Percentiles rank a stretch among this genome's conserved stretches.
These are phyloP conservation scores for Antrozous pallidus DNA, from an alignment of 2,797 vertebrate species.

Conservation along the genomic window DNA sequence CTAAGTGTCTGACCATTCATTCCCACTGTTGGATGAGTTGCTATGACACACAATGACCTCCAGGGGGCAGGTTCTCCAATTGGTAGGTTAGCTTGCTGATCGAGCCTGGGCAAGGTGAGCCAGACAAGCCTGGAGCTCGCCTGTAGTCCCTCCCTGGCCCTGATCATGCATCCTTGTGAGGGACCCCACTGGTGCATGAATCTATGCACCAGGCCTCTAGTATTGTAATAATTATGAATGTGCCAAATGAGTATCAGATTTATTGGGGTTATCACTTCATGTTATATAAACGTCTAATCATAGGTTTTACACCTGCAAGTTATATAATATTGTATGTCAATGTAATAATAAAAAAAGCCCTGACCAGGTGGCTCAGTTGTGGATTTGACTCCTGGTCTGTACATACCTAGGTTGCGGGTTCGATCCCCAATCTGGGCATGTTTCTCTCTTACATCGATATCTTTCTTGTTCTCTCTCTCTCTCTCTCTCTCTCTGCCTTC, in stretches of 20 bases:
- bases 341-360: neutral
- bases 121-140: too few relatives aligned
- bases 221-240: neutral
- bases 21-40: too few relatives aligned
- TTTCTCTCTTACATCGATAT: neutral
- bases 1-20: too few relatives aligned
- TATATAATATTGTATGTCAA: neutral
- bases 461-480: neutral
- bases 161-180: too few relatives aligned
- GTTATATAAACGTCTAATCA: neutral
- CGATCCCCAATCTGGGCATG: too few relatives aligned
- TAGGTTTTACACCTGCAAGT: neutral
- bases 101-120: too few relatives aligned
- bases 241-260: neutral
- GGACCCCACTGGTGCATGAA: too few relatives aligned
- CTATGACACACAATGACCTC: too few relatives aligned
- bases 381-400: neutral
- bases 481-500: neutral
- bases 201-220: too few relatives aligned
- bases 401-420: neutral
- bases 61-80: too few relatives aligned
- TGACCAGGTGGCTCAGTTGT: neutral
- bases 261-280: neutral
- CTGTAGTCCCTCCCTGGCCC: too few relatives aligned
- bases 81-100: too few relatives aligned